Base-by-base conservation (phyloP, 2,888 invertebrate species). In the Luperina nickerlii region DNA sequence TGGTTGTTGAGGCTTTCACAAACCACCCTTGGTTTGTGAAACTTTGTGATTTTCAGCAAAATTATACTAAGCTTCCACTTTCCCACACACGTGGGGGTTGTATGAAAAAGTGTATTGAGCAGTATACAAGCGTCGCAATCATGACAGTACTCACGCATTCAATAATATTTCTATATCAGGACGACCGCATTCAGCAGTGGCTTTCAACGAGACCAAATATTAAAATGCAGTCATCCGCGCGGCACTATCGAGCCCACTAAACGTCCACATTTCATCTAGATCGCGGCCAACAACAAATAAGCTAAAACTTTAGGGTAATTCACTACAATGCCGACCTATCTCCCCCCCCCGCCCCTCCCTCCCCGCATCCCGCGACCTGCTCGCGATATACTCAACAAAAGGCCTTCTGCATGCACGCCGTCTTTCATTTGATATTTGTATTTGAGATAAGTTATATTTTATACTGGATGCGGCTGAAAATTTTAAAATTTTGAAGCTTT, bases 381-480 rank as follows among this genome's bases (percentile, higher is more conserved):
- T 69, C 69, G 81, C 85, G 85, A 89, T 88, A 79, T 83, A 88
- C 86, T 81, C 79, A 86, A 89, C 89, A 87, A 88, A 83, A 89
- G 87, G 79, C 83, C 74, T 86, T 82, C 84, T 73, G 81, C 84
- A 86, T 86, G 85, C 84, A 79, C 79, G 78, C 81, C 75, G 69
- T 78, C 85, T 84, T 84, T 85, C 87, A 86, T 86, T 86, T 86
- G 82, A 84, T 88, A 89, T 88, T 89, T 87, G 77, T 84, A 75
- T 88, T 86, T 83, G 57, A 77, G 80, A 83, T 79, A 62, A 69
- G 48, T 57, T 76, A 71, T 65, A 84, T 81, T 87, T 74, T 74
- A 78, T 69, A 76, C 89, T 89, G 70, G 88, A 89, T 84, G 82
- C 78, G 88, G 15, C 83, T 76, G 65, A 38, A 9, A 66, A 18